Base-by-base conservation (phyloP, 2,797 vertebrate genomes). In the Strix occidentalis region DNA sequence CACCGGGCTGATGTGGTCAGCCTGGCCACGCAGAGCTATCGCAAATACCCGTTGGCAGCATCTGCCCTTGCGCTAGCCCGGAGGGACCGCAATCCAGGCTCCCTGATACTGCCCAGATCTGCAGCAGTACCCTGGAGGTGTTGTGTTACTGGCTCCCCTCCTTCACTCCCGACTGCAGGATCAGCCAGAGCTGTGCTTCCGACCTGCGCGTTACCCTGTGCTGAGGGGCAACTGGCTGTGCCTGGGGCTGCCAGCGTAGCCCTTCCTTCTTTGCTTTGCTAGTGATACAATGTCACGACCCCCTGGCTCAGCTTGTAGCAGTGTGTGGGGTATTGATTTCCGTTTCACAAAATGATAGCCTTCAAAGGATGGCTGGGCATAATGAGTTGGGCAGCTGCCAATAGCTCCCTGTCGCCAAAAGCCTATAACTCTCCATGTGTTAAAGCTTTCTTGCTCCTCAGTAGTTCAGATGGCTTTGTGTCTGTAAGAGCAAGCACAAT, bases 301-400 rank as follows among this genome's bases (percentile, higher is more conserved):
- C 31, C 14, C 2, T 0, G 69, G 84, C 84, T 88, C 37, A 45
- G 65, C 63, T 41, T 26, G 1, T 8, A 23, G 69, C 54, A 3
- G 60, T 4, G 39, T 7, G 13, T 68, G 68, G 43, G 46, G 43
- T 91, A 74, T 93, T 81, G 77, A 89, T 95, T 90, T 72, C 80
- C 58, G 68, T 74, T 80, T 74, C 75, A 63, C 58, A 54, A 31
- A 63, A 58, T 0, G 24, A 64, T 45, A 72, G 66, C 78, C 87
- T 93, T 93, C 91, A 89, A 94, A 96, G 77, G 63, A 57, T 68
- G 84, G 54, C 71, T 56, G 74, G 72, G 85, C 76, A 88, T 81
- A 95, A 94, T 68, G 87, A 93, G 68, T 53, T 90, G 93, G 94
- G 88, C 88, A 95, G 89, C 88, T 96, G 93, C 95, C 79, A 89